These are phyloP conservation scores for Metellina segmentata DNA, from an alignment of 2,888 invertebrate genomes.

Conservation along the genomic window DNA sequence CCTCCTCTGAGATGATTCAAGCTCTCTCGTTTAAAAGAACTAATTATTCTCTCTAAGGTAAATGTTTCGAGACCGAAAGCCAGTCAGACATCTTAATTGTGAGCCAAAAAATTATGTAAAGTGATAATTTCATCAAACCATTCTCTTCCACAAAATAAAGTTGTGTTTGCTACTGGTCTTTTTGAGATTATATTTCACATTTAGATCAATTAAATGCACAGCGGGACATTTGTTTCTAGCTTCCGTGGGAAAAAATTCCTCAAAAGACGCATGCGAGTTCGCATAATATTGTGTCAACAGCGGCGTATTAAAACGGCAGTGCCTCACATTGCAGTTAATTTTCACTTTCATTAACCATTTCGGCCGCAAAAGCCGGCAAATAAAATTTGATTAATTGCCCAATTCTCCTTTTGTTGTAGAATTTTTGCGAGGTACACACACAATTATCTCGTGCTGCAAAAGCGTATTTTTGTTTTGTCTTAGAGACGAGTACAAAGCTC, in stretches of 20 bases:
- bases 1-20: too few relatives aligned
- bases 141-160: neutral
- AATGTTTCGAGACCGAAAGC: too few relatives aligned
- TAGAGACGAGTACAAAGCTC: slow-evolving; percentile 18
- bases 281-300: neutral
- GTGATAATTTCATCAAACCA: neutral
- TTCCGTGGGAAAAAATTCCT: neutral
- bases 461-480: slow-evolving; percentile 66
- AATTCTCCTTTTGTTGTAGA: slow-evolving; percentile 43
- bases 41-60: too few relatives aligned
- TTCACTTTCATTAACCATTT: slow-evolving; percentile 60
- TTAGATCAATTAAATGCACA: neutral
- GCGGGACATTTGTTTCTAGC: neutral
- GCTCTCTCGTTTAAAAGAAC: too few relatives aligned
- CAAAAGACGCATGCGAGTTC: neutral
- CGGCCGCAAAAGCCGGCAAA: slow-evolving; percentile 15
- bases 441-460: slow-evolving; percentile 53
- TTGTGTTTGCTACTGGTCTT: neutral
- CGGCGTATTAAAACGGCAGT: neutral
- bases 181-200: neutral
- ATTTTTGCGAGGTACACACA: slow-evolving; percentile 57
- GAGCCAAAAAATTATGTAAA: neutral
- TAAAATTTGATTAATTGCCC: slow-evolving; percentile 70
- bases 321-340: slow-evolving; percentile 23
- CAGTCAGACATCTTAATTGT: too few relatives aligned